Base-by-base conservation (phyloP, 2,888 invertebrate species). In the Dryomyza anilis region DNA sequence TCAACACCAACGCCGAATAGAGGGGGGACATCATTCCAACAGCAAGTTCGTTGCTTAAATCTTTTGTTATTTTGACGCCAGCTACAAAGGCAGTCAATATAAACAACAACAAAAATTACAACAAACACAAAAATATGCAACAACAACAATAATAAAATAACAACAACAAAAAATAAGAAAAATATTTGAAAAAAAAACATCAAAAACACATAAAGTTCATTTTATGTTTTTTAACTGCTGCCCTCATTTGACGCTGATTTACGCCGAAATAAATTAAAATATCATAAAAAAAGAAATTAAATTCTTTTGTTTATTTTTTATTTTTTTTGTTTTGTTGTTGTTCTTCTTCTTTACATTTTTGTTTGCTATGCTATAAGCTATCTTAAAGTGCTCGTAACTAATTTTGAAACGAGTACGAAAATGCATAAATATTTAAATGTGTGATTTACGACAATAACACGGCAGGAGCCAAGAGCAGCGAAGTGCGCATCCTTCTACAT, bases 241-340 rank as follows among this genome's bases (percentile, higher is more conserved):
- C 58, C 66, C 66, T 75, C 73, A 76, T 79, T 79, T 75, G 70
- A 73, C 59, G 73, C 76, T 79, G 79, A 79, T 79, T 78, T 79
- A 79, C 77, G 77, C 74, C 73, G 72, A 79, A 79, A 79, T 79
- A 79, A 79, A 79, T 79, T 79, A 79, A 79, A 79, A 78, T 79
- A 78, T 79, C 76, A 78, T 79, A 79, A 79, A 79, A 79, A 77
- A 77, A 77, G 77, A 79, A 79, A 79, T 79, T 79, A 79, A 79
- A 77, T 78, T 79, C 77, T 76, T n/a, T 76, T 79, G 52, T 39
- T 33, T 33, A 19, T 45, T 58, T 29, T 45, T 58, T 45, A n/a
- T 45, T 45, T n/a, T n/a, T n/a, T 25, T 43, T 14, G 2, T 29
- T 19, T 57, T 57, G 14, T 43, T 57, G 23, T 45, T 29, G 29